Percentiles rank a stretch among this genome's conserved stretches.
Conservation (phyloP, 2,888 invertebrate genomes). For the Drosophila koepferae region DNA sequence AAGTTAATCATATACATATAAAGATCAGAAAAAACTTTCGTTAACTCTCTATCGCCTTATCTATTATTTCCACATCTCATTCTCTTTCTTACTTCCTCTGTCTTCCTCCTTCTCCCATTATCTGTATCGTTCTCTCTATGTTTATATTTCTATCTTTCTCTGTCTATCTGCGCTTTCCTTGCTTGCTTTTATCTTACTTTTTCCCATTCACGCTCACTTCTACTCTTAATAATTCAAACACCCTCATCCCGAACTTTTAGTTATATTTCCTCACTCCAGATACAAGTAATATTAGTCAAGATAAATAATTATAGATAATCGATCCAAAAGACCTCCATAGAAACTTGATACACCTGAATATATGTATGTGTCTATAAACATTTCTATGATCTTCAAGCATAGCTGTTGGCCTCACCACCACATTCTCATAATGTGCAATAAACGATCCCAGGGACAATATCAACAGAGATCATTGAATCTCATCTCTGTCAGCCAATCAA, state of each 20-base stretch:
- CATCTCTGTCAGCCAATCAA: slow-evolving; percentile 31
- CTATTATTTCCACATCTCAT: neutral
- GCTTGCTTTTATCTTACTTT: no score
- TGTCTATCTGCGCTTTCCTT: no score
- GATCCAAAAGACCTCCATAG: neutral
- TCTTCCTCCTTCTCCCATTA: no score
- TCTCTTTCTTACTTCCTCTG: no score
- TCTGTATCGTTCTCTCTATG: neutral
- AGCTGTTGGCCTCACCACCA: neutral
- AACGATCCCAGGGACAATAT: slow-evolving; percentile 38
- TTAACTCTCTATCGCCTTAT: no score
- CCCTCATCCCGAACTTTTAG: neutral
- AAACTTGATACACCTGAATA: neutral
- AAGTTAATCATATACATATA: no score
- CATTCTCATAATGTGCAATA: slow-evolving; percentile 12
- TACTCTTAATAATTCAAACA: slow-evolving; percentile 3
- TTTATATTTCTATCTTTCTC: no score
- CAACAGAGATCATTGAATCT: slow-evolving; percentile 16
- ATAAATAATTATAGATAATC: neutral
- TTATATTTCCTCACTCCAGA: neutral
- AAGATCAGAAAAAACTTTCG: no score
- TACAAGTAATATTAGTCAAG: neutral
- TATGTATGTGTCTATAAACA: neutral
- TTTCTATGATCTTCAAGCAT: neutral
- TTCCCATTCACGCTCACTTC: no score